Percentiles rank a stretch among this genome's conserved stretches.
phyloP scores from a whole-genome alignment of 1,140 invertebrate species.

The Drosophila neocordata region DNA sequence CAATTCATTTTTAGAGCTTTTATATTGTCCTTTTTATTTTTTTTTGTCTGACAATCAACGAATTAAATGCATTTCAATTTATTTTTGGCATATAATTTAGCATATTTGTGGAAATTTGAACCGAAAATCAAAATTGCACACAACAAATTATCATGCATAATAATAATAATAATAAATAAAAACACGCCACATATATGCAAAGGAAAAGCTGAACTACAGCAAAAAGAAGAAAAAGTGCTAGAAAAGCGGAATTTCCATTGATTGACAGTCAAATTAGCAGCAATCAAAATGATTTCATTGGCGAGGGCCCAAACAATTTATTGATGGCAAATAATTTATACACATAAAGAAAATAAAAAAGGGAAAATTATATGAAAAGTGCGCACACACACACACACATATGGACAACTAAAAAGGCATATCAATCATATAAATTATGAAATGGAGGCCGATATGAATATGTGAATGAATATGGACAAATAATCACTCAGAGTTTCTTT shows the following conservation, averaged over 20 bases:
- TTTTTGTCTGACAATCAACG: neutral
- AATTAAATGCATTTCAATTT: slow-evolving; percentile 22
- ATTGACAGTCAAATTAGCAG: slow-evolving; percentile 80
- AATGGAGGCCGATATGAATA: slow-evolving; percentile 41
- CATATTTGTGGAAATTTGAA: slow-evolving; percentile 16
- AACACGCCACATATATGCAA: neutral
- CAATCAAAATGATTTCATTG: slow-evolving; percentile 58
- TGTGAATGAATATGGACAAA: slow-evolving; percentile 45
- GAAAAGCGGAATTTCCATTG: slow-evolving; percentile 45
- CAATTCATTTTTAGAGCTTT: neutral
- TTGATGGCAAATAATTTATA: slow-evolving; percentile 68
- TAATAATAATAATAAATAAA: slow-evolving; percentile 35
- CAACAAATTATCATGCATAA: slow-evolving; percentile 44
- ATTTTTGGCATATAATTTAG: neutral
- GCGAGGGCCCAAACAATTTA: slow-evolving; percentile 32
- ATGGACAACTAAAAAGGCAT: slow-evolving; percentile 57
- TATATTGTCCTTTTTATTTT: neutral
- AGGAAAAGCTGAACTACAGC: slow-evolving; percentile 17
- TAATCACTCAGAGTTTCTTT: slow-evolving; percentile 52
- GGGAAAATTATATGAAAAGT: slow-evolving; percentile 39
- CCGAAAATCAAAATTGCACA: slow-evolving; percentile 37
- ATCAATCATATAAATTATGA: slow-evolving; percentile 78
- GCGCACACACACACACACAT: slow-evolving; percentile 9
- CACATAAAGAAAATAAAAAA: neutral
- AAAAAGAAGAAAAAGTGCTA: slow-evolving; percentile 34